Evolutionary conservation across 1,140 invertebrate species (phyloP).

Genomic region (Aleiodes sp.): DNA sequence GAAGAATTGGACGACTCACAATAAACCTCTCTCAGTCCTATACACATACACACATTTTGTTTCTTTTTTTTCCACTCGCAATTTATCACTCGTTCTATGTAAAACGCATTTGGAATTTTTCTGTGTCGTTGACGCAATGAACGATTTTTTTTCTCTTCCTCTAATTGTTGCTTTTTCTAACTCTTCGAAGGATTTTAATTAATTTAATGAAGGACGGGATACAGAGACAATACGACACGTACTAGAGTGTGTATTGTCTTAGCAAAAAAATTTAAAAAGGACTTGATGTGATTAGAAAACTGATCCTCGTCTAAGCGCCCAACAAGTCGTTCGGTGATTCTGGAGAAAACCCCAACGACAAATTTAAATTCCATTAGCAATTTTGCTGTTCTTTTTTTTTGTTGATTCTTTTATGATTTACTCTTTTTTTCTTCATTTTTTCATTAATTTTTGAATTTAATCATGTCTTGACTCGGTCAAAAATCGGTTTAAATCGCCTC

Average conservation of each 20-base stretch:
- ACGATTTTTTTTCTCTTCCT: constrained; percentile 20
- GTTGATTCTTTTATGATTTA: background rate
- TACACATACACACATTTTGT: constrained; percentile 36
- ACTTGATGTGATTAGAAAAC: too few relatives aligned
- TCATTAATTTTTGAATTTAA: constrained; percentile 19
- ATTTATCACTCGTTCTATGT: constrained; percentile 30
- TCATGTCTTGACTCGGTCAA: constrained; percentile 33
- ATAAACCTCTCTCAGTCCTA: constrained; percentile 33
- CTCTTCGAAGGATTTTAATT: too few relatives aligned
- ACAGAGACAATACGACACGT: too few relatives aligned
- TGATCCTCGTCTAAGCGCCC: background rate
- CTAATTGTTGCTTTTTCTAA: background rate
- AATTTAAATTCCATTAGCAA: constrained; percentile 12
- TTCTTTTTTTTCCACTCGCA: constrained; percentile 18
- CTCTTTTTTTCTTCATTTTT: background rate
- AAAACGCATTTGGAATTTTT: constrained; percentile 52
- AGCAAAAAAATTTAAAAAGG: too few relatives aligned
- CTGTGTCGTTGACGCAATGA: constrained; percentile 35
- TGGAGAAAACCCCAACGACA: background rate
- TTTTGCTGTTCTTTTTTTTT: background rate
- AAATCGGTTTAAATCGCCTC: constrained; percentile 13
- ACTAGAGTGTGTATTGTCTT: too few relatives aligned
- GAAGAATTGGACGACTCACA: constrained; percentile 13
- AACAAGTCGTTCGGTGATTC: background rate
- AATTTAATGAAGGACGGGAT: too few relatives aligned